Conservation (phyloP, 1,140 invertebrate species). For the Euura lappo region DNA sequence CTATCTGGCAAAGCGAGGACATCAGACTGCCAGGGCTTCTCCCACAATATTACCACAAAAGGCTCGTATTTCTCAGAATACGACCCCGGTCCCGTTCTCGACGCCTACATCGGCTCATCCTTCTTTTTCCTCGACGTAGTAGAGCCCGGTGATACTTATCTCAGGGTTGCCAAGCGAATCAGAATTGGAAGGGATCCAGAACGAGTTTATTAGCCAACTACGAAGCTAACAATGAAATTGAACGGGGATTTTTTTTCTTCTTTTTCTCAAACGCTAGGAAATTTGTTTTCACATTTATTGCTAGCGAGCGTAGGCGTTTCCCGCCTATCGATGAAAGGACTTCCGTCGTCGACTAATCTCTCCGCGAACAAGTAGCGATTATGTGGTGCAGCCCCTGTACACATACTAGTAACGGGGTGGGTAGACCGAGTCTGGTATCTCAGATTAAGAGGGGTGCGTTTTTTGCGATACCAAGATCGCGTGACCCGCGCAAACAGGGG, state of each 20-base stretch:
- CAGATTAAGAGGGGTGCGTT: neutral
- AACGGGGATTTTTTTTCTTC: too few species aligned
- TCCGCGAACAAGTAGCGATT: too few species aligned
- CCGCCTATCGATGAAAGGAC: too few species aligned
- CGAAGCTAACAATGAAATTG: neutral
- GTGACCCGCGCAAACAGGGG: neutral
- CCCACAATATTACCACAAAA: slow-evolving; percentile 32
- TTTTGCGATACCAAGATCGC: neutral
- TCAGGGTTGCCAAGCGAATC: neutral
- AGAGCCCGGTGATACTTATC: neutral
- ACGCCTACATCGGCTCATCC: slow-evolving; percentile 1
- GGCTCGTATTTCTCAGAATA: slow-evolving; percentile 30
- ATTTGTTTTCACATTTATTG: too few species aligned
- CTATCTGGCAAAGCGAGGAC: too few species aligned
- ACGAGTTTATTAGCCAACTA: neutral
- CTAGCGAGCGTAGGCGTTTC: too few species aligned
- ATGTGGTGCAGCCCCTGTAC: too few species aligned
- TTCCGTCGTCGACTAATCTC: too few species aligned
- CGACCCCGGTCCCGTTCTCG: neutral
- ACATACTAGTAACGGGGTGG: too few species aligned
- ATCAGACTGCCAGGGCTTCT: neutral
- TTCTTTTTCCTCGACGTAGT: neutral
- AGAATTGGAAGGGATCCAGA: neutral
- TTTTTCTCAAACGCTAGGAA: too few species aligned
- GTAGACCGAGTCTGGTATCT: neutral